A percentile compares a stretch with the other conserved stretches of the same genome.
These are phyloP conservation scores for Hypsopygia costalis DNA, from an alignment of 2,888 invertebrate genomes.

Conservation along the genomic window DNA sequence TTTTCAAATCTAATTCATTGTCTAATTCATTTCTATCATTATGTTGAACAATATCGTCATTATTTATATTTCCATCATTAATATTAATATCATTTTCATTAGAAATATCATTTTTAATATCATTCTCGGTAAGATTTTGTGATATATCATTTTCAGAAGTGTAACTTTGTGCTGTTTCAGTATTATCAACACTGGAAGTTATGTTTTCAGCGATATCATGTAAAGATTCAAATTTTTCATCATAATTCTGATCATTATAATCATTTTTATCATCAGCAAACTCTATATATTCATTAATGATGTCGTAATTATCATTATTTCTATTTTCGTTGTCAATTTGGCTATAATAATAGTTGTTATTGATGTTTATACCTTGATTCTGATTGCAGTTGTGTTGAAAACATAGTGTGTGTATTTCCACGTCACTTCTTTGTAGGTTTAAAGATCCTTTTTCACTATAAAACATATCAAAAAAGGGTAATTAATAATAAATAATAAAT, in stretches of 20 bases:
- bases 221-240: not conserved
- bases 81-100: slow-evolving; percentile 10
- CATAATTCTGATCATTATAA: slow-evolving; percentile 1
- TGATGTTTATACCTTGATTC: slow-evolving; percentile 23
- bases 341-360: slow-evolving; percentile 25
- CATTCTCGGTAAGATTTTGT: not conserved
- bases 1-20: not conserved
- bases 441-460: slow-evolving; percentile 63
- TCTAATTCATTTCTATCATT: slow-evolving; percentile 5
- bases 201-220: slow-evolving; percentile 6
- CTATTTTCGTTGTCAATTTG: slow-evolving; percentile 13
- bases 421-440: slow-evolving; percentile 47
- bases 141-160: not conserved
- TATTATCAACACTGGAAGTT: not conserved
- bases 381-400: slow-evolving; percentile 43
- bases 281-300: slow-evolving; percentile 28
- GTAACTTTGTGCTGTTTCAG: not conserved
- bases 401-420: slow-evolving; percentile 44
- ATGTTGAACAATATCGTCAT: slow-evolving; percentile 14
- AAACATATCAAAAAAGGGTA: no score
- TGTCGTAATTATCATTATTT: slow-evolving; percentile 14
- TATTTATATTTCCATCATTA: slow-evolving; percentile 7
- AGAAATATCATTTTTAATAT: slow-evolving; percentile 15
- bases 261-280: slow-evolving; percentile 25
- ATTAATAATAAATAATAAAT: no score